These are phyloP conservation scores for Drosophila paulistorum DNA, from an alignment of 1,140 invertebrate species.

Conservation along the genomic window DNA sequence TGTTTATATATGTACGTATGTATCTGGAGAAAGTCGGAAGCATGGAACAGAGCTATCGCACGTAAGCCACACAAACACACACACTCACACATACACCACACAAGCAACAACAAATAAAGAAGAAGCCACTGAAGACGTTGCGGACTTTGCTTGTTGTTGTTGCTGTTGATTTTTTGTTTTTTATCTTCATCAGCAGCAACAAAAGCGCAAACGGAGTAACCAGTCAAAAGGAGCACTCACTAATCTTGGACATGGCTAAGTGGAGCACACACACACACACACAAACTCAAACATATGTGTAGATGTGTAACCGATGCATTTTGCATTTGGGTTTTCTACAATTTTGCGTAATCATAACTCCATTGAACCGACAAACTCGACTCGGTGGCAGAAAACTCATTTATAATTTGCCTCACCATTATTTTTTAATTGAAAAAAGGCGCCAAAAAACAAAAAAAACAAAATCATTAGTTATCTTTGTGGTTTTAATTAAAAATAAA, in stretches of 20 bases:
- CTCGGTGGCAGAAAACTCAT: conserved; percentile 32
- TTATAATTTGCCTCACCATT: conserved; percentile 55
- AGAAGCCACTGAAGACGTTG: conserved; percentile 52
- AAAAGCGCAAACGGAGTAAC: conserved; percentile 41
- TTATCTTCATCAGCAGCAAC: conserved; percentile 52
- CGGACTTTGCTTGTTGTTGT: conserved; percentile 19
- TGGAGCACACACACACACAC: conserved; percentile 50
- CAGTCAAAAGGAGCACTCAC: conserved; percentile 33
- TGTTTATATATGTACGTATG: conserved; percentile 31
- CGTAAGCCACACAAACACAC: conserved; percentile 43
- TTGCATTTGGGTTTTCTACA: conserved; percentile 23
- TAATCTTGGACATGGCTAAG: conserved; percentile 48
- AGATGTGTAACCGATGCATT: background rate
- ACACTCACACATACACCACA: conserved; percentile 30
- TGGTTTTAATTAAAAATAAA: conserved; percentile 60
- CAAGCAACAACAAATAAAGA: conserved; percentile 64
- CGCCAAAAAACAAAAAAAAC: conserved; percentile 35
- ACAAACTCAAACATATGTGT: conserved; percentile 17
- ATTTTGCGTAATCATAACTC: conserved; percentile 67
- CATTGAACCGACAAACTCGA: conserved; percentile 52
- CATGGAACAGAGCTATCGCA: conserved; percentile 48
- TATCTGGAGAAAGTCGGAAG: conserved; percentile 76
- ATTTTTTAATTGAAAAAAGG: conserved; percentile 62
- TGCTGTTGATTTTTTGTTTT: background rate
- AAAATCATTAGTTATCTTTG: conserved; percentile 54